A percentile compares a stretch with the other conserved stretches of the same genome.
phyloP scores from a whole-genome alignment of 2,113 vertebrate species.

The Hemicordylus capensis region DNA sequence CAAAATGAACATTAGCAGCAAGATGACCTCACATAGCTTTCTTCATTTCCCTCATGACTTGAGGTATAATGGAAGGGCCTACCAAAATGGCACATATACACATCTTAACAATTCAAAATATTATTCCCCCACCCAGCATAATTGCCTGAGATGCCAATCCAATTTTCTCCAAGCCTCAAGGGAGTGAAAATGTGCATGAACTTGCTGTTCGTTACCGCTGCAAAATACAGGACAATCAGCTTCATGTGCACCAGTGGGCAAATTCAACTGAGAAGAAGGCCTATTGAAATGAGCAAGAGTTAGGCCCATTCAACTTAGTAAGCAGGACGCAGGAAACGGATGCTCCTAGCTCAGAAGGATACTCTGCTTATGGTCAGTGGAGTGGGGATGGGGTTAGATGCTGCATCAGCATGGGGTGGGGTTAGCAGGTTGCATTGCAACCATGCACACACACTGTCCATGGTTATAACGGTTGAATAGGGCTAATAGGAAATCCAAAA shows the following conservation, averaged over 20 bases:
- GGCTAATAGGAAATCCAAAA: no score
- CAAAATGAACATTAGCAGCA: neutral
- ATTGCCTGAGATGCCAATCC: neutral
- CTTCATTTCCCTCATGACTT: neutral
- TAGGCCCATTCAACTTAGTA: neutral
- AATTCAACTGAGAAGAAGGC: neutral
- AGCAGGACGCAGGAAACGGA: neutral
- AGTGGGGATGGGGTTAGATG: no score
- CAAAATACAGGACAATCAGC: neutral
- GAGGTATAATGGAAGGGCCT: neutral
- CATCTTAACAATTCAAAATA: neutral
- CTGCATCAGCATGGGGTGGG: no score
- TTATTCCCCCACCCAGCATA: neutral
- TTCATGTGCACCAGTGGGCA: neutral
- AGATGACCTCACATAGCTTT: rapidly evolving
- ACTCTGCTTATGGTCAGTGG: no score
- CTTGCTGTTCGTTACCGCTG: neutral
- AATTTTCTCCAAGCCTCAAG: neutral
- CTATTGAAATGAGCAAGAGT: neutral
- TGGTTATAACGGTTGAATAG: no score
- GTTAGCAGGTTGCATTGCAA: no score
- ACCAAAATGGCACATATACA: neutral
- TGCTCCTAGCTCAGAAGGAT: neutral
- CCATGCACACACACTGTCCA: no score
- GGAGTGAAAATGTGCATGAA: neutral